phyloP scores from a whole-genome alignment of 2,113 vertebrate species.

The Phalacrocorax carbo region DNA sequence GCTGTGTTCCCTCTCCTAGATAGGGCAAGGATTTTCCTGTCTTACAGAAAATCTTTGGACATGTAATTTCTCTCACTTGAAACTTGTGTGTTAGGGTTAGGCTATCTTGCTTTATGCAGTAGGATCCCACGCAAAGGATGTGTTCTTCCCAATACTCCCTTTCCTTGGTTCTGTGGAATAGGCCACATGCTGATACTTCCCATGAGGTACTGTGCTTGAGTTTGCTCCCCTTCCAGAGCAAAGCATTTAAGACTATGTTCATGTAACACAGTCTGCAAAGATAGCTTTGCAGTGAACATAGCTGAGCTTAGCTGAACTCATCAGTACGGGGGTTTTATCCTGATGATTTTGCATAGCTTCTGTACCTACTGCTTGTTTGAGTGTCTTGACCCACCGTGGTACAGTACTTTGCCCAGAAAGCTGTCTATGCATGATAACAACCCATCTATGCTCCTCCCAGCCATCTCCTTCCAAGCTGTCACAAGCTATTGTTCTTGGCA shows the following conservation, averaged over 20 bases:
- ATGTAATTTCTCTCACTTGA: background rate
- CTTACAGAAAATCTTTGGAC: background rate
- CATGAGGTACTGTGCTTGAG: background rate
- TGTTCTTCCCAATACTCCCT: rapidly evolving
- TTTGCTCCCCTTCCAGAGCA: background rate
- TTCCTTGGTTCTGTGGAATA: background rate
- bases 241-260: rapidly evolving
- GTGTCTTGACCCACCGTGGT: rapidly evolving
- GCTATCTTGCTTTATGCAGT: background rate
- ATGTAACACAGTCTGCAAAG: rapidly evolving
- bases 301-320: background rate
- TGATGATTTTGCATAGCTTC: background rate
- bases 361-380: background rate
- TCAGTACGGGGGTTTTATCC: background rate
- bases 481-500: background rate
- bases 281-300: background rate
- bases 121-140: background rate
- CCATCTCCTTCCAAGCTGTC: background rate
- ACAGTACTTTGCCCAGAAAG: background rate
- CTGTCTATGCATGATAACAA: background rate
- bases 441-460: rapidly evolving
- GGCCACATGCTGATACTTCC: background rate
- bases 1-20: background rate
- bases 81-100: too few species aligned
- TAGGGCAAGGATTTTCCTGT: background rate